Conservation (phyloP, 2,888 invertebrate species). For the Parascotia fuliginaria region DNA sequence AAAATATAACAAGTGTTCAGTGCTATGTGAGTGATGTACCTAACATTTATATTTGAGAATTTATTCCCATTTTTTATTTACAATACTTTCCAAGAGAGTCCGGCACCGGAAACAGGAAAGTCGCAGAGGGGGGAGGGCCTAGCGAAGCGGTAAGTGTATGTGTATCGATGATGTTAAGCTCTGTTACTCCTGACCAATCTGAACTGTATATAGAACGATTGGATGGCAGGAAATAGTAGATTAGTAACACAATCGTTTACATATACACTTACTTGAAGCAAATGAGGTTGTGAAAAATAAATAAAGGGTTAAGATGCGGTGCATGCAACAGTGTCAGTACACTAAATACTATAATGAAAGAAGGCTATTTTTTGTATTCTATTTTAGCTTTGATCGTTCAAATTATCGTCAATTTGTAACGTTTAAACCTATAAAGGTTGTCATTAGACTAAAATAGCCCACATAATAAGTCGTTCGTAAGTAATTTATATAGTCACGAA, state of each 20-base stretch:
- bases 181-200: constrained; percentile 13
- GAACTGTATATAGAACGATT: constrained; percentile 13
- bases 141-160: constrained; percentile 60
- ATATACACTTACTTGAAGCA: constrained; percentile 43
- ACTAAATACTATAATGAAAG: constrained; percentile 9
- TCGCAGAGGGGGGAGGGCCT: constrained; percentile 67
- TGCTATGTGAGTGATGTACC: constrained; percentile 84
- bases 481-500: too few relatives aligned
- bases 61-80: constrained; percentile 66
- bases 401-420: background rate
- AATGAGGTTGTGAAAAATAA: constrained; percentile 43
- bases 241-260: constrained; percentile 20
- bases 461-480: too few relatives aligned
- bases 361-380: background rate
- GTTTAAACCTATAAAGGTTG: too few relatives aligned
- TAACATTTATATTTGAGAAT: constrained; percentile 83
- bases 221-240: constrained; percentile 14
- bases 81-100: constrained; percentile 79
- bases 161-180: constrained; percentile 33
- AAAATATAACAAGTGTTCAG: constrained; percentile 67
- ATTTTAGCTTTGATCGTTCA: background rate
- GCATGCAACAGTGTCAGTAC: constrained; percentile 41
- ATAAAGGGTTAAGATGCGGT: constrained; percentile 39
- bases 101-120: constrained; percentile 84
- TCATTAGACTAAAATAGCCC: too few relatives aligned